Percentiles rank a stretch among this genome's conserved stretches.
These are phyloP conservation scores for Garra rufa DNA, from an alignment of 2,113 vertebrate species.

Conservation along the genomic window DNA sequence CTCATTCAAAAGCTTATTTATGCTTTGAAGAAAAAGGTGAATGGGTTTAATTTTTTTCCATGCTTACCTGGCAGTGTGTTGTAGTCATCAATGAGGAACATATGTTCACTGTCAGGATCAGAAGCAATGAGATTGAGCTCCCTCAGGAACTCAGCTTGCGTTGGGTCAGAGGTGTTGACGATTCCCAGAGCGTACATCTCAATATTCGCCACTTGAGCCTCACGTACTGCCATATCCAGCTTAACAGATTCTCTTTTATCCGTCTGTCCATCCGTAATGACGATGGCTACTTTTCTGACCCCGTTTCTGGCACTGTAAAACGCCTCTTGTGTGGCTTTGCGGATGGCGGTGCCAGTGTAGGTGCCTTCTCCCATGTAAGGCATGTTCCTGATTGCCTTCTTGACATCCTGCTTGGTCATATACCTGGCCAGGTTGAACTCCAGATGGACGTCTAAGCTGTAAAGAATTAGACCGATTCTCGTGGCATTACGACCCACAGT, in stretches of 20 bases:
- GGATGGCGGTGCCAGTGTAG: constrained; percentile 88
- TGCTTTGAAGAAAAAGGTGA: too few relatives aligned
- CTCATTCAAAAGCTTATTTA: too few relatives aligned
- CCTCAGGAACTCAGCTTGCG: constrained; percentile 81
- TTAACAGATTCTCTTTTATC: constrained; percentile 88
- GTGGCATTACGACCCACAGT: constrained; percentile 88
- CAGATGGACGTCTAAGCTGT: constrained; percentile 86
- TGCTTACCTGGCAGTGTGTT: constrained; percentile 85
- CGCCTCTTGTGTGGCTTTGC: constrained; percentile 86
- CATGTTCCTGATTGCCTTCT: constrained; percentile 85
- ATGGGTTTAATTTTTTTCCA: constrained; percentile 9
- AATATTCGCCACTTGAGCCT: constrained; percentile 88
- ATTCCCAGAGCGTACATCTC: constrained; percentile 93
- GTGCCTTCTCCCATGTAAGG: constrained; percentile 91
- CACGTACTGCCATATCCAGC: constrained; percentile 84
- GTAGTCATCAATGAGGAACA: constrained; percentile 91
- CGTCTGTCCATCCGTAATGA: constrained; percentile 88
- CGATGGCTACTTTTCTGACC: constrained; percentile 87
- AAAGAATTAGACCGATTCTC: constrained; percentile 87
- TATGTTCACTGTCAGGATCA: constrained; percentile 87
- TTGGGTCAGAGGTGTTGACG: constrained; percentile 85
- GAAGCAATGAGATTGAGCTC: constrained; percentile 93
- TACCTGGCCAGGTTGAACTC: constrained; percentile 86
- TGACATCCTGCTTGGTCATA: constrained; percentile 82
- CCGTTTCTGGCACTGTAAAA: constrained; percentile 82